Evolutionary conservation across 2,888 invertebrate genomes (phyloP).

Genomic region (Monopis laevigella): DNA sequence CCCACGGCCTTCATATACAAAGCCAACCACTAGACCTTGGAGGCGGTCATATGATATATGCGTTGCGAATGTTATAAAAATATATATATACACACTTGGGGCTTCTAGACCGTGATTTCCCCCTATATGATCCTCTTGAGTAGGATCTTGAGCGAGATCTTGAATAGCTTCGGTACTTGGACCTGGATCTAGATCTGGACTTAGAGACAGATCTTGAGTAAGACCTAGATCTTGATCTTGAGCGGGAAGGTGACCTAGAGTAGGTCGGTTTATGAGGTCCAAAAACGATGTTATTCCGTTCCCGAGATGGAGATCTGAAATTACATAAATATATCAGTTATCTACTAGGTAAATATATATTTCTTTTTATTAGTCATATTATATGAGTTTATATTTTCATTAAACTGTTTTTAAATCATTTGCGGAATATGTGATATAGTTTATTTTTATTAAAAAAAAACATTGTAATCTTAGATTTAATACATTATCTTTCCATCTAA

Average conservation of each 20-base stretch:
- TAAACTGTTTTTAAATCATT: no score
- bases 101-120: slow-evolving; percentile 36
- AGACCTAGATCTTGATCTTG: slow-evolving; percentile 26
- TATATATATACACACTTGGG: slow-evolving; percentile 49
- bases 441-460: no score
- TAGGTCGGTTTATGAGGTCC: neutral
- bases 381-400: neutral
- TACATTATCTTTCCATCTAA: no score
- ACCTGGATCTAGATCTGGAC: slow-evolving; percentile 26
- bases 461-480: no score
- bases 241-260: slow-evolving; percentile 23
- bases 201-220: slow-evolving; percentile 35
- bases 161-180: slow-evolving; percentile 34
- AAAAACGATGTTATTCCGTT: neutral
- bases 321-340: neutral
- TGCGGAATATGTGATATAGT: no score
- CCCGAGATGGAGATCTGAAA: neutral
- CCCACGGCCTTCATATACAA: no score
- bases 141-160: slow-evolving; percentile 33
- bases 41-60: no score
- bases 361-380: neutral
- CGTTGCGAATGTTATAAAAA: no score
- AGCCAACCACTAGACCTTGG: no score
- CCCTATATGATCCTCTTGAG: slow-evolving; percentile 33
- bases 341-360: neutral